Conservation (phyloP, 2,888 invertebrate species). For the Galerucella pusilla region DNA sequence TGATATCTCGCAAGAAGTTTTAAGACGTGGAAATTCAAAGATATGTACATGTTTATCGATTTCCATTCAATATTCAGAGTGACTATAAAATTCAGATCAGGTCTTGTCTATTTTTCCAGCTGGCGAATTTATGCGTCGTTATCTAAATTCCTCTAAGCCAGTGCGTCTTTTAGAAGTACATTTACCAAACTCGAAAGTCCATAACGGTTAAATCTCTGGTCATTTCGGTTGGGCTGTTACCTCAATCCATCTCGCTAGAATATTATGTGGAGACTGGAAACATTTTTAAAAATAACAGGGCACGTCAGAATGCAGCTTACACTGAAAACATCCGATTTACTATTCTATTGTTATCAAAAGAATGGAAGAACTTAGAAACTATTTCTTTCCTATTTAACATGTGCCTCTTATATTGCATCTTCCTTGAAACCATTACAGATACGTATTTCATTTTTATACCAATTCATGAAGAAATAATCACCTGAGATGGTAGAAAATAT, state of each 20-base stretch:
- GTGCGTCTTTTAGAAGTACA: slow-evolving; percentile 34
- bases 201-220: slow-evolving; percentile 34
- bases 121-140: slow-evolving; percentile 34
- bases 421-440: too few species aligned
- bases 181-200: slow-evolving; percentile 31
- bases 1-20: neutral
- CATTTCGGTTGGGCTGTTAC: slow-evolving; percentile 24
- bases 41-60: slow-evolving; percentile 13
- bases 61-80: slow-evolving; percentile 20
- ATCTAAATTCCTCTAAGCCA: slow-evolving; percentile 33
- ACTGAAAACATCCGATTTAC: neutral
- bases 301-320: neutral
- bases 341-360: too few species aligned
- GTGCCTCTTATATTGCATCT: too few species aligned
- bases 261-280: slow-evolving; percentile 15
- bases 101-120: slow-evolving; percentile 14
- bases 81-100: slow-evolving; percentile 32
- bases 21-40: slow-evolving; percentile 13
- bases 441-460: too few species aligned
- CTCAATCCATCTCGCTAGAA: slow-evolving; percentile 25
- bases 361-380: too few species aligned
- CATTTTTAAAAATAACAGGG: slow-evolving; percentile 13
- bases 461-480: too few species aligned
- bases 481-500: too few species aligned
- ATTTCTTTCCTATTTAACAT: too few species aligned